These are phyloP conservation scores for Tylochromis polylepis DNA, from an alignment of 2,113 vertebrate genomes.

Conservation along the genomic window DNA sequence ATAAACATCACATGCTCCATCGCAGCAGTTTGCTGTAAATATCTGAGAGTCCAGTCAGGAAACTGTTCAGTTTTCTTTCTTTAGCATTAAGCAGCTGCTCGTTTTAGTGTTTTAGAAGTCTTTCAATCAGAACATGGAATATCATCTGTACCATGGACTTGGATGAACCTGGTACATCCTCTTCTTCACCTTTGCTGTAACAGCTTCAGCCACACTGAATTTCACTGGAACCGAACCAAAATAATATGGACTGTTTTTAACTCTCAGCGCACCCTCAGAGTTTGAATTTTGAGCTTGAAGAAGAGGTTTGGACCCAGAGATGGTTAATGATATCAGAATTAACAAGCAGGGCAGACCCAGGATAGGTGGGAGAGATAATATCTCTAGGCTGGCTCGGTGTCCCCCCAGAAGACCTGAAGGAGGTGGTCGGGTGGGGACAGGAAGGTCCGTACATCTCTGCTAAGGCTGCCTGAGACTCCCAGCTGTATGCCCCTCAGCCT, in stretches of 20 bases:
- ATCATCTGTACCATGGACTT: background rate
- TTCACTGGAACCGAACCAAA: background rate
- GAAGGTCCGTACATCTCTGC: background rate
- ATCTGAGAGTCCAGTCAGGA: background rate
- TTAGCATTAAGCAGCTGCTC: background rate
- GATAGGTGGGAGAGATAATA: background rate
- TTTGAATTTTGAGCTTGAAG: background rate
- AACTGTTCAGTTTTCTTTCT: background rate
- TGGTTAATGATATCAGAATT: background rate
- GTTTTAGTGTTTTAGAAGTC: background rate
- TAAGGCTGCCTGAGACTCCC: background rate
- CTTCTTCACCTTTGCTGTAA: background rate
- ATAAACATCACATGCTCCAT: background rate
- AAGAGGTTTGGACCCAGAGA: background rate
- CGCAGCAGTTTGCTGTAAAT: background rate
- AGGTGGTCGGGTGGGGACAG: background rate
- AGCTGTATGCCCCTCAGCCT: background rate
- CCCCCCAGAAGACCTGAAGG: background rate
- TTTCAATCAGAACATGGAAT: background rate
- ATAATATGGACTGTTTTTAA: background rate
- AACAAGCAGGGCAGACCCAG: background rate
- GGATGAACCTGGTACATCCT: background rate
- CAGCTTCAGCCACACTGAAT: background rate
- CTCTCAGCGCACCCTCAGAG: background rate
- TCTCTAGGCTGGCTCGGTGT: background rate